Evolutionary conservation across 2,888 invertebrate genomes (phyloP).

Genomic region (Quadriops clusia): DNA sequence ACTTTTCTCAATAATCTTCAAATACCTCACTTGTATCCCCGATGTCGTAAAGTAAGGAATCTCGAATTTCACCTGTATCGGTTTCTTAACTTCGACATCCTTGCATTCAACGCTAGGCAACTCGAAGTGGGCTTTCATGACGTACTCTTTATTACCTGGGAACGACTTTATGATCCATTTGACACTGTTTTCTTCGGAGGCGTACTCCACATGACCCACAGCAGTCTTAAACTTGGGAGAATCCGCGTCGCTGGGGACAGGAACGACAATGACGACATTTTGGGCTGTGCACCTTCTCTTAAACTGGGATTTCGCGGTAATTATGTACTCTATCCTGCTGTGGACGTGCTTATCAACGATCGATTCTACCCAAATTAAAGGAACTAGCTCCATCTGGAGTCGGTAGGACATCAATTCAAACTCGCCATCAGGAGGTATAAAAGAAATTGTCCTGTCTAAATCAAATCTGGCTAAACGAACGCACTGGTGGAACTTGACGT

Average conservation of each 20-base stretch:
- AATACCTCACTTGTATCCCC: slow-evolving; percentile 82
- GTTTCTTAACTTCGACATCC: slow-evolving; percentile 81
- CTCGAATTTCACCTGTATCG: slow-evolving; percentile 91
- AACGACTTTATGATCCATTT: slow-evolving; percentile 93
- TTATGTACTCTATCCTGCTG: slow-evolving; percentile 90
- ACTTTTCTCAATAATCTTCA: slow-evolving; percentile 93
- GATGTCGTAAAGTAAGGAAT: slow-evolving; percentile 95
- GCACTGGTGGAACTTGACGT: slow-evolving; percentile 94
- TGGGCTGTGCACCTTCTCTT: slow-evolving; percentile 89
- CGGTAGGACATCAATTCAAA: slow-evolving; percentile 94
- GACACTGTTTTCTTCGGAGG: slow-evolving; percentile 83
- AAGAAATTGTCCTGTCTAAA: slow-evolving; percentile 88
- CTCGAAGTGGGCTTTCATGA: slow-evolving; percentile 90
- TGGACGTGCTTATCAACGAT: slow-evolving; percentile 90
- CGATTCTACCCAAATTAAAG: slow-evolving; percentile 91
- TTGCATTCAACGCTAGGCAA: slow-evolving; percentile 82
- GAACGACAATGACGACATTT: slow-evolving; percentile 88
- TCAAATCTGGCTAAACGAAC: slow-evolving; percentile 76
- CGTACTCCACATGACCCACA: slow-evolving; percentile 84
- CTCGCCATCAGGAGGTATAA: slow-evolving; percentile 93
- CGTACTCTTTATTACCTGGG: slow-evolving; percentile 87
- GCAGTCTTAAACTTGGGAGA: slow-evolving; percentile 91
- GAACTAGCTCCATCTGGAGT: slow-evolving; percentile 76
- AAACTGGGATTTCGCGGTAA: slow-evolving; percentile 91
- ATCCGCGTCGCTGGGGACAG: slow-evolving; percentile 85